Base-by-base conservation (phyloP, 2,888 invertebrate species). In the Agrypnus murinus region DNA sequence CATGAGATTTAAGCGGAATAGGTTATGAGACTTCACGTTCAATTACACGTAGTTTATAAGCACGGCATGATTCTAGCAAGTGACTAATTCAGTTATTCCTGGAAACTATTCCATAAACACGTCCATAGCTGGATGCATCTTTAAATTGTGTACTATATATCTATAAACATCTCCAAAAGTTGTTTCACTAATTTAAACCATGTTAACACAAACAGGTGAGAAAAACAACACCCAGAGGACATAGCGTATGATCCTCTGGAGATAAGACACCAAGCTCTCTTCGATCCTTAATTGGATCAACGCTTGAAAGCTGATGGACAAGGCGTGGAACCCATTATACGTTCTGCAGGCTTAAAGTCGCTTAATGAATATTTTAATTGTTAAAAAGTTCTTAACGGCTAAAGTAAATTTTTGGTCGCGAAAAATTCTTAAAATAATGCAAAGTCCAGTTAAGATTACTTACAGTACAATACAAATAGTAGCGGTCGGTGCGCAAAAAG, bases 231-330 rank as follows among this genome's bases (percentile, higher is more conserved):
- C 65, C 66, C 60, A 72, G 66, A 68, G 62, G 63, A 62, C 59
- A 19, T 12, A 64, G 58, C 53, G 50, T 58, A 53, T 46, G 70
- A 70, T 69, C 38, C 66, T 62, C 50, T 48, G 19, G 36, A 64
- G 71, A 73, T 66, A 71, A 64, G 66, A 38, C 58, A 53, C 55
- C 62, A 65, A 65, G 65, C 34, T 62, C 60, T 55, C 58, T 25
- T 25, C 64, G 57, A 45, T 66, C 65, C 71, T 74, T 74, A 74
- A 74, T 74, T 74, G 73, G 74, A 74, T 69, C 71, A 65, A 71
- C 69, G 65, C 65, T 25, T 65, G 73, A 71, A 69, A 65, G 64
- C 69, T 73, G 71, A 71, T 71, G 65, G 69, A 71, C 71, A 69
- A 71, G 63, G 62, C 63, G 55, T 55, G 32, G 55, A 55, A 12